These are phyloP conservation scores for Malurus splendens DNA, from an alignment of 2,797 vertebrate species.

Conservation along the genomic window DNA sequence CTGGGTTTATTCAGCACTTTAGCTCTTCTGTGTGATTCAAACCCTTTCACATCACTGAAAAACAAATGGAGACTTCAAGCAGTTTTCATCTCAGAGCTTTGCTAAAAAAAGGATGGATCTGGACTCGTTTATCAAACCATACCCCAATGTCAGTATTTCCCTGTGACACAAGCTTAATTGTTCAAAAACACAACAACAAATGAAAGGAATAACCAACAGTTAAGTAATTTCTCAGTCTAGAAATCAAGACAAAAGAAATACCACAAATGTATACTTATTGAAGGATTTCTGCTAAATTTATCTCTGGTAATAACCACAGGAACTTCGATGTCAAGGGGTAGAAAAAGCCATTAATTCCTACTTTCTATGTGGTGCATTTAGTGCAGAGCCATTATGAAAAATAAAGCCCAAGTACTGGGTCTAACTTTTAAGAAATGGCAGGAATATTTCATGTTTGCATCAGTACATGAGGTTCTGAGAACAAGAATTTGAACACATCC, in stretches of 20 bases:
- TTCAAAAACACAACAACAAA: neutral
- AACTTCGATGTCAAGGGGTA: neutral
- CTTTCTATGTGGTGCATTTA: neutral
- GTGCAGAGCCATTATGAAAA: neutral
- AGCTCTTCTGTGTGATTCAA: neutral
- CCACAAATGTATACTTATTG: neutral
- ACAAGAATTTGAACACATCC: neutral
- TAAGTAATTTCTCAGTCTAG: neutral
- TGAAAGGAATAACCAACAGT: neutral
- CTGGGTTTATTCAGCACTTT: neutral
- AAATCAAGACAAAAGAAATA: constrained; percentile 4
- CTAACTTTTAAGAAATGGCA: neutral
- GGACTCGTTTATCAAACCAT: neutral
- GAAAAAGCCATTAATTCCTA: neutral
- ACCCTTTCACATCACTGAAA: neutral
- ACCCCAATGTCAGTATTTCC: neutral
- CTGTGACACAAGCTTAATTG: neutral
- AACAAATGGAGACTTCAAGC: neutral
- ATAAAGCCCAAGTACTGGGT: neutral
- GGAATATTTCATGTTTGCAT: neutral
- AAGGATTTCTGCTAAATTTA: neutral
- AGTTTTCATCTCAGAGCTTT: neutral
- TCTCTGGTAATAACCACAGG: neutral
- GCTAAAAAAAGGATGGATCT: neutral
- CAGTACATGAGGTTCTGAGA: neutral